phyloP scores from a whole-genome alignment of 2,888 invertebrate species.

The Drosophila prolongata region DNA sequence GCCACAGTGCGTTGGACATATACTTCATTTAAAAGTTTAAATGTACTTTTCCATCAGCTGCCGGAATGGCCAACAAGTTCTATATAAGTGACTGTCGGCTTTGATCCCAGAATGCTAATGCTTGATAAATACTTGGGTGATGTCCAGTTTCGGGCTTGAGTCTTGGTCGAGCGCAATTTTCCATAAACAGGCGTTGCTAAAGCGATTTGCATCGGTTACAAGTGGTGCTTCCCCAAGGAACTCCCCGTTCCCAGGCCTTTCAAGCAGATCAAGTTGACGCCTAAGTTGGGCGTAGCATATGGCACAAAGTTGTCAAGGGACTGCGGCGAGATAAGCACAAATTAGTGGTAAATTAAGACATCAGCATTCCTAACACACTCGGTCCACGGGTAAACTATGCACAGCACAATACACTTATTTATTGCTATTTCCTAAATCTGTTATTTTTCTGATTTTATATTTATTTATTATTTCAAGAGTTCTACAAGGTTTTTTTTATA shows the following conservation, averaged over 20 bases:
- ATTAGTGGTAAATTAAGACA: constrained; percentile 80
- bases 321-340: constrained; percentile 66
- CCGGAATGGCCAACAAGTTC: neutral
- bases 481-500: too few relatives aligned
- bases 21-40: too few relatives aligned
- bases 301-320: constrained; percentile 35
- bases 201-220: constrained; percentile 66
- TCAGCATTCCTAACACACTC: constrained; percentile 25
- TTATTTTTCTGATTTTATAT: too few relatives aligned
- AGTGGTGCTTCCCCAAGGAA: constrained; percentile 12
- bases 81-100: neutral
- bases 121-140: constrained; percentile 38
- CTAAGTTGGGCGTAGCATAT: constrained; percentile 37
- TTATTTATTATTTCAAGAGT: too few relatives aligned
- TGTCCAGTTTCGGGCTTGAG: constrained; percentile 19
- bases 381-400: neutral
- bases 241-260: constrained; percentile 7
- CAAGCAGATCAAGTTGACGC: constrained; percentile 12
- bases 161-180: constrained; percentile 46
- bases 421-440: too few relatives aligned
- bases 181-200: constrained; percentile 71
- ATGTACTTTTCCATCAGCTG: neutral
- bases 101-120: constrained; percentile 16
- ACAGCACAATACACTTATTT: too few relatives aligned
- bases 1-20: too few relatives aligned